Evolutionary conservation across 2,797 vertebrate species (phyloP), one percentile per base, ranked within the genome.

Genomic region (Falco concolor): DNA sequence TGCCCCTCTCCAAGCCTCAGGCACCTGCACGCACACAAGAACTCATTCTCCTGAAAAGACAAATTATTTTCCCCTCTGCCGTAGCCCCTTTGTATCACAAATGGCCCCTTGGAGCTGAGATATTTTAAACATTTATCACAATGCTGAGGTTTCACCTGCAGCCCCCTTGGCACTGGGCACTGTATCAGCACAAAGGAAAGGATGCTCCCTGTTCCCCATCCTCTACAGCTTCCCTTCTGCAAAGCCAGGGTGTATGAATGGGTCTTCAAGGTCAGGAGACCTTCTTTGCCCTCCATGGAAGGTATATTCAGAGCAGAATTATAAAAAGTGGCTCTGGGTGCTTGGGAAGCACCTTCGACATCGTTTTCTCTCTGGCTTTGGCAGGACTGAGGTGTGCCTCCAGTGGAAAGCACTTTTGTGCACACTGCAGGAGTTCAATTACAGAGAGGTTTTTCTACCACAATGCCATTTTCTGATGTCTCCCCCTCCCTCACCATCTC

Each of bases 31-130:
- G 1, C n/a, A 60, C 57, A 57, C 67, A 47, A 5, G 28, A 63
- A 50, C 32, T 80, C 49, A 2, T 68, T 94, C 49, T 80, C n/a
- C 44, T 34, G 49, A 18, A 42, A 77, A 86, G 36, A 63, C 15
- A 53, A 81, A 81, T 4, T 5, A 52, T 74, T 68, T 75, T 13
- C 6, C 16, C 44, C 49, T 34, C 12, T 2, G 0, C 8, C 0
- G 0, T 14, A 82, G 78, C 49, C 61, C 25, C 42, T 42, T 53
- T 75, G 8, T 42, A 23, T 61, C 13, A 6, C 60, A 73, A 91
- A 9, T 2, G 3, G 28, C 30, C 24, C 19, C 36, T 38, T 13
- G 9, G 70, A 89, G 61, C n/a, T 64, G 59, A 45, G 89, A 81
- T n/a, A 12, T 36, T 94, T 85, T 17, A 25, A 20, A 25, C 3